These are phyloP conservation scores for Varecia variegata DNA, from an alignment of 2,797 vertebrate genomes.

Conservation along the genomic window DNA sequence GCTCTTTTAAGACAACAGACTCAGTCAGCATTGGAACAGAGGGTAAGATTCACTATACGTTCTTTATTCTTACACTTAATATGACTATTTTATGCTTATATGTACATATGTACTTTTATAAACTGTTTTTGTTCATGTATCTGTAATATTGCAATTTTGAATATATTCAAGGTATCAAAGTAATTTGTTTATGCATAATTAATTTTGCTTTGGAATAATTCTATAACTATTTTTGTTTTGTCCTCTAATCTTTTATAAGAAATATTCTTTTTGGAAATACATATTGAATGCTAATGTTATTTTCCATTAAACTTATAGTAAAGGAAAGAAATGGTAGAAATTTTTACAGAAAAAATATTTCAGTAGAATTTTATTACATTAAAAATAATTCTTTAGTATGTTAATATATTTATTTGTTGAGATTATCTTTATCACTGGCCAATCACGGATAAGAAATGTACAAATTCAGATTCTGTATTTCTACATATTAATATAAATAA, in stretches of 20 bases:
- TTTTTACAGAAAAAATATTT: conserved; percentile 27
- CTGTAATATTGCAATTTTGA: background rate
- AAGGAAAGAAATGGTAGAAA: background rate
- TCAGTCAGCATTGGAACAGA: conserved; percentile 95
- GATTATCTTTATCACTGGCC: background rate
- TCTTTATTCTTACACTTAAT: background rate
- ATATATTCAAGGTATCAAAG: conserved; percentile 1
- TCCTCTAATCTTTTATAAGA: background rate
- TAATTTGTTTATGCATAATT: conserved; percentile 30
- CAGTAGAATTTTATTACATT: background rate
- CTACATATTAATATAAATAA: background rate
- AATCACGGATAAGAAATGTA: background rate
- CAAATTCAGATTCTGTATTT: background rate
- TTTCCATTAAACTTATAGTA: conserved; percentile 3
- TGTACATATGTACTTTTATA: background rate
- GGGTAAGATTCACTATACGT: conserved; percentile 86
- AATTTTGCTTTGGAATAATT: conserved; percentile 33
- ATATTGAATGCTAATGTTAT: background rate
- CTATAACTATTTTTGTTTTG: background rate
- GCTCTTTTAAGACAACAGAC: conserved; percentile 98
- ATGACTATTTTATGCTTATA: background rate
- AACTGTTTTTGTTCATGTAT: background rate
- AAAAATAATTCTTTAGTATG: background rate
- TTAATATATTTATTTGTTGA: conserved; percentile 22
- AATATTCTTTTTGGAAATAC: conserved; percentile 43